Evolutionary conservation across 2,888 invertebrate species (phyloP), one percentile per base, ranked within the genome.

Genomic region (Hemicrepidius hirtus): DNA sequence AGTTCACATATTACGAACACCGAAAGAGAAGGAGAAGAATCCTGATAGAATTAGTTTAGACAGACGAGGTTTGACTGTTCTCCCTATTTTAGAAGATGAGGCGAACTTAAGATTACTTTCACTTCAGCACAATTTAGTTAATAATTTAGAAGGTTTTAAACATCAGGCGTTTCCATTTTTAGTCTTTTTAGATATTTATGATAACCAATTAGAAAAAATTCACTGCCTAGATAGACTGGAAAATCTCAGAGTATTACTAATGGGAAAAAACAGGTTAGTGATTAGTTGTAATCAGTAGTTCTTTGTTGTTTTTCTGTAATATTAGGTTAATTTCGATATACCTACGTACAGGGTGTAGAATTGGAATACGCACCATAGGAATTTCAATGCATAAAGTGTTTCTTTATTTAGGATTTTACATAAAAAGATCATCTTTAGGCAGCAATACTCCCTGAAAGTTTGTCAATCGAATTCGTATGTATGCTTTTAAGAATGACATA

Each of bases 171-270:
- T 95, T 77, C 91, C 91, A 18, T 92, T 94, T 86, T 88, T 98
- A 71, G 97, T 97, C 16, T 97, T 97, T 85, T 90, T 98, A 71
- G 97, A 98, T 87, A 90, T 98, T 69, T 98, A 97, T 84, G 96
- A 97, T 86, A 98, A 98, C 87, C 96, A 97, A 86, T 92, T 98
- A 75, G 97, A 97, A 78, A 92, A 92, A 83, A 94, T 97, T 74
- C 91, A 92, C 68, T 94, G 92, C 68, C 88, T 98, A 72, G 93
- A 93, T 79, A 90, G 92, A 64, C 88, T 97, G 59, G 91, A 92
- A 75, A 94, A 93, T 81, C 88, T 97, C 62, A 89, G 97, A 77
- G 97, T 97, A 12, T 89, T 98, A 68, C 88, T 97, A 75, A 90
- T 98, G 84, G 97, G 97, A 0, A 97, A 97, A 88, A 98, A 98